Base-by-base conservation (phyloP, 2,888 invertebrate species). In the Ecliptopera silaceata region DNA sequence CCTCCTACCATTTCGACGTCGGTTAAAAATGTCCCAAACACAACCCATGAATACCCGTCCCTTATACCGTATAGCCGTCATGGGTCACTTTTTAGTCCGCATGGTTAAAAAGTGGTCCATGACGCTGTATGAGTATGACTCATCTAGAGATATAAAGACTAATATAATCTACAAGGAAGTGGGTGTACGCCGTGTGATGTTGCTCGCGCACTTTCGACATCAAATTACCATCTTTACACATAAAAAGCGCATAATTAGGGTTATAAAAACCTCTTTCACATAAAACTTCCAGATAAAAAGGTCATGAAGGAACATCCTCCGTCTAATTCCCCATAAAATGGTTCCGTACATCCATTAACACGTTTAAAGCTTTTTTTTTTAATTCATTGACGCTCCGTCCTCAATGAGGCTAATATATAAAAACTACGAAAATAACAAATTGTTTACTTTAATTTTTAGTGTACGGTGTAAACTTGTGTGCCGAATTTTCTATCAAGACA, bases 381-480 rank as follows among this genome's bases (percentile, higher is more conserved):
- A 80, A 77, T 83, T 84, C 88, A 89, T 86, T 91, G 86, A 86
- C 84, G 72, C 76, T 44, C 66, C 84, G 88, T 88, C 86, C 88
- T 89, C 88, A 91, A 88, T 91, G 90, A 83, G 80, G 75, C 75
- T 75, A 57, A 63, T 86, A 82, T 84, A 83, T 81, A 80, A 81
- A 87, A 85, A 79, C 72, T 74, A 83, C 83, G 61, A 84, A 84
- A 88, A 88, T 89, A 89, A 82, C 47, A 38, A 69, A 62, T 71
- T 88, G 90, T 89, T 86, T 88, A 90, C 79, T 80, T 86, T 70
- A 82, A 65, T 72, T 83, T 84, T 86, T 88, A 84, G 82, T 87
- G 77, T 77, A 69, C 71, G 68, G 68, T 75, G 83, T 88, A 82
- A 86, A 86, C 74, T 66, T 71, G 75, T 80, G 86, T 89, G 88